phyloP scores from a whole-genome alignment of 2,888 invertebrate species.

The Zhuqinia jingwanae region DNA sequence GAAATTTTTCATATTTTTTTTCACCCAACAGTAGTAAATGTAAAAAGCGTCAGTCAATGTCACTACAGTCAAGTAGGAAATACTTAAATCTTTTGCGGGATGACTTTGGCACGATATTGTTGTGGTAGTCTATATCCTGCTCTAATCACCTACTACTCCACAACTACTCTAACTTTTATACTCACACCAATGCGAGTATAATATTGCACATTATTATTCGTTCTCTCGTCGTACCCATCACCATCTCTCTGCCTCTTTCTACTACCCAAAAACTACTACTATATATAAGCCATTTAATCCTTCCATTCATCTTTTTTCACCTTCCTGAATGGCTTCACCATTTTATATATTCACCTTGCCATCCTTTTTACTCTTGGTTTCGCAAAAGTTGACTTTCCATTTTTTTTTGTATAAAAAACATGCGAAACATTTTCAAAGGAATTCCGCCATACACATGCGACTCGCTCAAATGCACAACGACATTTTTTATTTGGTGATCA shows the following conservation, averaged over 20 bases:
- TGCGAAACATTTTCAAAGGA: background rate
- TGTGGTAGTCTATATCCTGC: constrained; percentile 21
- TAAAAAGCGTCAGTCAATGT: constrained; percentile 42
- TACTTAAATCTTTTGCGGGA: constrained; percentile 57
- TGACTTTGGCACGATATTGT: constrained; percentile 55
- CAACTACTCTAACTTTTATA: background rate
- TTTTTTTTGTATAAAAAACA: constrained; percentile 25
- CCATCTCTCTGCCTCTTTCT: constrained; percentile 2
- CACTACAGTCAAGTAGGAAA: constrained; percentile 30
- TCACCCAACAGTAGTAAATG: background rate
- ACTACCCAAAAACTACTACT: constrained; percentile 12
- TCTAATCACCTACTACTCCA: constrained; percentile 5
- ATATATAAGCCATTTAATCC: constrained; percentile 48
- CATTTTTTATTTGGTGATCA: constrained; percentile 27
- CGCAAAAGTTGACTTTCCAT: constrained; percentile 38
- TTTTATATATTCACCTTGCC: constrained; percentile 35
- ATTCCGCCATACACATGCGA: background rate
- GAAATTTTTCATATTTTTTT: background rate
- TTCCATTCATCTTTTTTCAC: constrained; percentile 50
- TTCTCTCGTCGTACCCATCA: constrained; percentile 34
- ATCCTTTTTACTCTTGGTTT: constrained; percentile 31
- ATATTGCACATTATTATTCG: background rate
- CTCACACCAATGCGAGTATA: background rate
- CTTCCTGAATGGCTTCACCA: background rate
- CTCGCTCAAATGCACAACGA: background rate